A percentile compares a stretch with the other conserved stretches of the same genome.
These are phyloP conservation scores for Bugulina stolonifera DNA, from an alignment of 2,888 invertebrate genomes.

Conservation along the genomic window DNA sequence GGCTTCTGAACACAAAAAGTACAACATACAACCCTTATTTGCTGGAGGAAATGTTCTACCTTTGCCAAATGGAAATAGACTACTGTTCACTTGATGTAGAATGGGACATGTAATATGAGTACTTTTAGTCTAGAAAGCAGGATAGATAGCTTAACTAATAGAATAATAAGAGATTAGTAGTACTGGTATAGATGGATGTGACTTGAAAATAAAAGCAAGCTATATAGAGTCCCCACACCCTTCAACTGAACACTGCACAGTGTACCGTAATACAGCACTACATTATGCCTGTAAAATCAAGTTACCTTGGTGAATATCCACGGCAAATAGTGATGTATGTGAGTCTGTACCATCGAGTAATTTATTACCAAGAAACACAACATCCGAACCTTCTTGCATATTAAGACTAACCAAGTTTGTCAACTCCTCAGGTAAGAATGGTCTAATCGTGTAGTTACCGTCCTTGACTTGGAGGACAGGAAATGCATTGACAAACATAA, in stretches of 20 bases:
- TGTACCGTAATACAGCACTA: too few relatives aligned
- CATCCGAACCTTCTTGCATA: conserved; percentile 31
- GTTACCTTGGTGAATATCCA: not conserved
- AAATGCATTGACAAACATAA: conserved; percentile 26
- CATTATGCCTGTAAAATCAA: not conserved
- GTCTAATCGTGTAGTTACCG: not conserved
- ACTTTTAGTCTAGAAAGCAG: too few relatives aligned
- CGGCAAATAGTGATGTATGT: not conserved
- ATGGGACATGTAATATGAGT: too few relatives aligned
- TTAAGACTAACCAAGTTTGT: conserved; percentile 34
- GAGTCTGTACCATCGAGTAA: not conserved
- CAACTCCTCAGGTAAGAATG: conserved; percentile 28
- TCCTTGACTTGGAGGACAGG: conserved; percentile 28
- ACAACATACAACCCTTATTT: too few relatives aligned
- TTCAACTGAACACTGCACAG: too few relatives aligned
- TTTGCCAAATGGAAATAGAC: too few relatives aligned
- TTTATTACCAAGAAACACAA: conserved; percentile 41
- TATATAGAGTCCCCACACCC: not conserved
- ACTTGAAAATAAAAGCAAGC: not conserved
- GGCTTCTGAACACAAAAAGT: too few relatives aligned
- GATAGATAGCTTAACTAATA: too few relatives aligned
- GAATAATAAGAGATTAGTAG: too few relatives aligned
- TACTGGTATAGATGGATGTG: not conserved
- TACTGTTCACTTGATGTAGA: too few relatives aligned
- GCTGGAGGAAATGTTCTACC: too few relatives aligned